phyloP scores from a whole-genome alignment of 2,888 invertebrate genomes.

The Agriopis marginaria region DNA sequence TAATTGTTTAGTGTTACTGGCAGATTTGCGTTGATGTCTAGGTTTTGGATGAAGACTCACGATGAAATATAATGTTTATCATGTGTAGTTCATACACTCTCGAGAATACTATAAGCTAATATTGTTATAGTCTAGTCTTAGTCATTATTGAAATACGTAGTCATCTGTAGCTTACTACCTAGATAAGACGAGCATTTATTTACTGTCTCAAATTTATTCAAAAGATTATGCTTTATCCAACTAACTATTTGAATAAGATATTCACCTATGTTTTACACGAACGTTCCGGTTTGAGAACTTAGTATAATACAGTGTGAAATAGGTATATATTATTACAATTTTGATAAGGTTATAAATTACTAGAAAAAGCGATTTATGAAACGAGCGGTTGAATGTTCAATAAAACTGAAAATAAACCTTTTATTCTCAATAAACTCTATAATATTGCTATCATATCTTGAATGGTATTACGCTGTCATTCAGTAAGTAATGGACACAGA shows the following conservation, averaged over 20 bases:
- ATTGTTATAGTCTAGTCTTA: not conserved
- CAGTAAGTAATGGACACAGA: constrained; percentile 19
- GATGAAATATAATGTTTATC: too few species aligned
- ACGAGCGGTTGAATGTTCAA: constrained; percentile 16
- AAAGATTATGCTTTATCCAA: not conserved
- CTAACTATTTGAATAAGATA: not conserved
- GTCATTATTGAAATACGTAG: not conserved
- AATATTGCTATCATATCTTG: constrained; percentile 25
- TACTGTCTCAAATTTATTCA: not conserved
- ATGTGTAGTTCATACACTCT: not conserved
- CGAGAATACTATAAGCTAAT: not conserved
- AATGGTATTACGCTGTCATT: constrained; percentile 29
- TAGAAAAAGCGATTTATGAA: constrained; percentile 27
- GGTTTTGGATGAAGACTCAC: too few species aligned
- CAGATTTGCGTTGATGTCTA: too few species aligned
- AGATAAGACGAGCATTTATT: constrained; percentile 5
- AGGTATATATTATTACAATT: too few species aligned
- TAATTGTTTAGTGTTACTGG: too few species aligned
- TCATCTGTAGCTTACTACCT: not conserved
- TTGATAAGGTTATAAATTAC: constrained; percentile 11
- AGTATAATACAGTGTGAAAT: too few species aligned
- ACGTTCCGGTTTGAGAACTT: not conserved
- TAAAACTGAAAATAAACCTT: constrained; percentile 31
- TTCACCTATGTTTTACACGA: not conserved
- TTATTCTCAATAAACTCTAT: constrained; percentile 32